Evolutionary conservation across 2,113 vertebrate genomes (phyloP).

Genomic region (Nesogale talazaci): DNA sequence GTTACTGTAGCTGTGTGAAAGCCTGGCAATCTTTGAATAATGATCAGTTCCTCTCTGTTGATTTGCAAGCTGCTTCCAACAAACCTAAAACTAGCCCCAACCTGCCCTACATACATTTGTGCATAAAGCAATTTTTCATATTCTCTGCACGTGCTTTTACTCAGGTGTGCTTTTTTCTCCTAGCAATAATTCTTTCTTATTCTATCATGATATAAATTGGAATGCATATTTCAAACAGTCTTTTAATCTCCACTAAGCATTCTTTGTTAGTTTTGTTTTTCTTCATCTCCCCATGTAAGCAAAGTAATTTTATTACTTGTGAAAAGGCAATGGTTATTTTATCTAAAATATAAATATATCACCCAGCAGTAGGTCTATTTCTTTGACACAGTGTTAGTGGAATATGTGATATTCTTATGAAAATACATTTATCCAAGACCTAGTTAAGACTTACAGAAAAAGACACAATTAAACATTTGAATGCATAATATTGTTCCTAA

Average conservation of each 20-base stretch:
- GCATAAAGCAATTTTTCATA: not conserved
- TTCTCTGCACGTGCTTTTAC: not conserved
- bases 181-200: conserved; percentile 15
- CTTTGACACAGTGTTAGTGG: not conserved
- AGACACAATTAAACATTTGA: conserved; percentile 50
- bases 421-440: conserved; percentile 1
- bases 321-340: conserved; percentile 65
- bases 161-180: not conserved
- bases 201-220: conserved; percentile 23
- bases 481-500: not conserved
- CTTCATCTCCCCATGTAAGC: conserved; percentile 28
- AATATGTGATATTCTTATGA: conserved; percentile 31
- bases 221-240: conserved; percentile 32
- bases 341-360: conserved; percentile 48
- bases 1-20: not conserved
- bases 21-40: not conserved
- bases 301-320: conserved; percentile 58
- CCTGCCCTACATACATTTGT: not conserved
- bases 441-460: not conserved
- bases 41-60: not conserved
- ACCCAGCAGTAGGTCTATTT: conserved; percentile 5
- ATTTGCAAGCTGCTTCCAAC: not conserved
- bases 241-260: conserved; percentile 50
- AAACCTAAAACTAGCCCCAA: too few species aligned
- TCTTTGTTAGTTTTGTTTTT: conserved; percentile 58